Evolutionary conservation across 2,888 invertebrate genomes (phyloP).

Genomic region (Dicyrtomina minuta): DNA sequence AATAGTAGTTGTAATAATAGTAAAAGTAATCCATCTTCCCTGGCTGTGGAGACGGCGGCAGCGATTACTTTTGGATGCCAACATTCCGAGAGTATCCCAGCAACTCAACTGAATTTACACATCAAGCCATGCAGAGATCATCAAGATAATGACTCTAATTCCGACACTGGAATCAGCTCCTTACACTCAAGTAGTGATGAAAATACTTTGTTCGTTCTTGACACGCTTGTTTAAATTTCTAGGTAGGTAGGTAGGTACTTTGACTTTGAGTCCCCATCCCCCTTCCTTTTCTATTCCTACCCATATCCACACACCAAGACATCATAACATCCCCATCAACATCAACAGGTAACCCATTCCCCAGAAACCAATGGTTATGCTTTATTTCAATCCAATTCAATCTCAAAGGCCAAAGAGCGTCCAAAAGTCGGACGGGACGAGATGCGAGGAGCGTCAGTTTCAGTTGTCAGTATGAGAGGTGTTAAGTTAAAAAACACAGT

Average conservation of each 20-base stretch:
- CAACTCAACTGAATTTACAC: constrained; percentile 30
- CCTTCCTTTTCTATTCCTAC: neutral
- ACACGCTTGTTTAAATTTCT: constrained; percentile 56
- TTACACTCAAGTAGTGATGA: constrained; percentile 59
- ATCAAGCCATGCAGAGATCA: constrained; percentile 35
- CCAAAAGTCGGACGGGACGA: no score
- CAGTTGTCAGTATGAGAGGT: no score
- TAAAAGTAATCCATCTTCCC: neutral
- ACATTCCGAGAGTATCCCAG: constrained; percentile 9
- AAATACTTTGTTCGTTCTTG: constrained; percentile 55
- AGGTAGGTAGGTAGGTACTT: no score
- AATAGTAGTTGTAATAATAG: neutral
- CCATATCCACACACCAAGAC: neutral
- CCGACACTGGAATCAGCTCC: constrained; percentile 61
- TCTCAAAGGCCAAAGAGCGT: no score
- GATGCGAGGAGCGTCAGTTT: no score
- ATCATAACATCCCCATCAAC: neutral
- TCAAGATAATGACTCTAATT: constrained; percentile 58
- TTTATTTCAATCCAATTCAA: no score
- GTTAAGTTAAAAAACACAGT: no score
- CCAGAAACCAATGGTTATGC: no score
- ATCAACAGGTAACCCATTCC: no score
- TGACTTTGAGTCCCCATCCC: neutral
- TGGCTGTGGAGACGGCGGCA: neutral
- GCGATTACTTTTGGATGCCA: constrained; percentile 12